Conservation (phyloP, 2,888 invertebrate species). For the Tenthredo distinguenda region DNA sequence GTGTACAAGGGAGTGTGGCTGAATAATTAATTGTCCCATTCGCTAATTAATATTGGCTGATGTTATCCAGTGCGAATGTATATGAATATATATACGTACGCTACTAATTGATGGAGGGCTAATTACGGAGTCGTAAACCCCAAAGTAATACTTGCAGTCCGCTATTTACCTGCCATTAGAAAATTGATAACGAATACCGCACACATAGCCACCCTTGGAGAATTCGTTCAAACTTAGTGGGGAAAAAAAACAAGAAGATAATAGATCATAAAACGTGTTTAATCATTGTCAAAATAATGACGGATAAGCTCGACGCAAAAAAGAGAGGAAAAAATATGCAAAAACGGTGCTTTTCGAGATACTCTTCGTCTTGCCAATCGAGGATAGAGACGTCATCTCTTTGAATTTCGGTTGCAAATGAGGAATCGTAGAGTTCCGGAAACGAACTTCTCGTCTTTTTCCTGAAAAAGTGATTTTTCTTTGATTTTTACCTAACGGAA, state of each 20-base stretch:
- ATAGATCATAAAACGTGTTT: neutral
- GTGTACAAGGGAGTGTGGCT: neutral
- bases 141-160: neutral
- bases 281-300: neutral
- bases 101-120: slow-evolving; percentile 31
- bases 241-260: neutral
- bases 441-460: no score
- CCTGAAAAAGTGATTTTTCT: no score
- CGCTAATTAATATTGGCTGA: slow-evolving; percentile 21
- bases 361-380: no score
- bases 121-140: slow-evolving; percentile 27
- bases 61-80: neutral
- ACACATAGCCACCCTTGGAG: neutral
- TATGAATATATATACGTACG: no score
- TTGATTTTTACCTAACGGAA: no score
- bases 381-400: no score
- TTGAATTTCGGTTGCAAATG: no score
- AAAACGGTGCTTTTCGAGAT: no score
- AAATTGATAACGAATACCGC: neutral
- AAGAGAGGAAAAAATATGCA: no score
- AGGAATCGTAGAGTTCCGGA: no score
- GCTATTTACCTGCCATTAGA: neutral
- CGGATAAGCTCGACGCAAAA: neutral
- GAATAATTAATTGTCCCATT: slow-evolving; percentile 19
- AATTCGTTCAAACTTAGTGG: neutral